Conservation (phyloP, 2,888 invertebrate species). For the Drosophila anomalata region DNA sequence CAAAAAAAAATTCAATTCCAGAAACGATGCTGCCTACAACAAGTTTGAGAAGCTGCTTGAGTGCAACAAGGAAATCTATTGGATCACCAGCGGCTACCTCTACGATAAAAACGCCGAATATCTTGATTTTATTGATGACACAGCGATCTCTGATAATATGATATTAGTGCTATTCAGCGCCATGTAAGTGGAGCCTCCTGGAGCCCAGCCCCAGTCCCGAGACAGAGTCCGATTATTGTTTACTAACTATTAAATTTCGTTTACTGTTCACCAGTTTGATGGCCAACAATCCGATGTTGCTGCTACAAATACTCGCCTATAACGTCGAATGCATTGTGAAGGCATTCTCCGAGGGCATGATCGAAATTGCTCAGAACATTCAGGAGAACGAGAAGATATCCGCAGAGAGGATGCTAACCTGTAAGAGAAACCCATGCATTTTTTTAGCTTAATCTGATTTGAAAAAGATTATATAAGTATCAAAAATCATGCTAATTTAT, state of each 20-base stretch:
- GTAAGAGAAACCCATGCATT: constrained; percentile 58
- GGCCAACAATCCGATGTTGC: constrained; percentile 87
- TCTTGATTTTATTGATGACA: constrained; percentile 82
- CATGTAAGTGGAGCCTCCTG: constrained; percentile 72
- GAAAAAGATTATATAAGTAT: neutral
- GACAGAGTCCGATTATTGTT: neutral
- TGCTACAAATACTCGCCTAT: constrained; percentile 87
- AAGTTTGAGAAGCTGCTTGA: constrained; percentile 82
- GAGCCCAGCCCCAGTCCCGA: neutral
- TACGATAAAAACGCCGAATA: constrained; percentile 82
- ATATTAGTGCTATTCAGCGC: constrained; percentile 83
- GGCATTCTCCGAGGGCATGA: constrained; percentile 85
- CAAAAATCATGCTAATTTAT: neutral
- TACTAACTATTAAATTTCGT: neutral
- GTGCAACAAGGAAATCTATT: constrained; percentile 81
- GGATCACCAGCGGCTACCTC: constrained; percentile 82
- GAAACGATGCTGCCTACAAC: constrained; percentile 81
- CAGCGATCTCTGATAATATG: constrained; percentile 83
- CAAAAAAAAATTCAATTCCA: constrained; percentile 22
- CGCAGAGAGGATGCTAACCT: constrained; percentile 82
- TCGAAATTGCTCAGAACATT: constrained; percentile 82
- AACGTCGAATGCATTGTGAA: constrained; percentile 88
- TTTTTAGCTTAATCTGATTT: no score
- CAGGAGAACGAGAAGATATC: constrained; percentile 82
- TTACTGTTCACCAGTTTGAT: constrained; percentile 83